Evolutionary conservation across 2,888 invertebrate genomes (phyloP).

Genomic region (Tribolium freemani): DNA sequence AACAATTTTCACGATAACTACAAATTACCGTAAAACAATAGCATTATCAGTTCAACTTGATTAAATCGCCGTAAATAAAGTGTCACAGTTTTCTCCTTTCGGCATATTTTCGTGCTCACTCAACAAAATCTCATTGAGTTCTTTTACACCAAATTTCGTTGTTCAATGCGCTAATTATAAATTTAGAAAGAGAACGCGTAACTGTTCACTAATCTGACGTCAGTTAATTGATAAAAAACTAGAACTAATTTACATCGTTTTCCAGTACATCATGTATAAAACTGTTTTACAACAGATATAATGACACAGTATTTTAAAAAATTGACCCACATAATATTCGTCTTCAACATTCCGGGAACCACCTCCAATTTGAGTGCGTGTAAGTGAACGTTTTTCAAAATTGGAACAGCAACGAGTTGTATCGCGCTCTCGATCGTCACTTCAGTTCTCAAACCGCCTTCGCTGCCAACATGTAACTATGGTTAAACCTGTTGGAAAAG

Average conservation of each 20-base stretch:
- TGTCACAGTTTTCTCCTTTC: too few relatives aligned
- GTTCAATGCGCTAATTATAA: neutral
- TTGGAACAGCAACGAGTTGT: neutral
- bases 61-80: too few relatives aligned
- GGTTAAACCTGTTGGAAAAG: neutral
- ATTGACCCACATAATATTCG: neutral
- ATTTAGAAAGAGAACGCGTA: neutral
- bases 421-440: neutral
- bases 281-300: neutral
- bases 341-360: neutral
- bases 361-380: neutral
- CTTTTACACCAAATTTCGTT: too few relatives aligned
- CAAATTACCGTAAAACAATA: too few relatives aligned
- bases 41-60: too few relatives aligned
- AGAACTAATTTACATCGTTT: neutral
- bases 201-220: neutral
- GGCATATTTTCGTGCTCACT: too few relatives aligned
- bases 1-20: too few relatives aligned
- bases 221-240: neutral
- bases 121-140: too few relatives aligned
- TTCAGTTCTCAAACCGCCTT: conserved; percentile 5
- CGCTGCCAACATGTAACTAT: neutral
- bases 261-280: neutral
- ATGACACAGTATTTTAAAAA: neutral
- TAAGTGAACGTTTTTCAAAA: neutral